These are phyloP conservation scores for Clangula hyemalis DNA, from an alignment of 2,797 vertebrate species.

Conservation along the genomic window DNA sequence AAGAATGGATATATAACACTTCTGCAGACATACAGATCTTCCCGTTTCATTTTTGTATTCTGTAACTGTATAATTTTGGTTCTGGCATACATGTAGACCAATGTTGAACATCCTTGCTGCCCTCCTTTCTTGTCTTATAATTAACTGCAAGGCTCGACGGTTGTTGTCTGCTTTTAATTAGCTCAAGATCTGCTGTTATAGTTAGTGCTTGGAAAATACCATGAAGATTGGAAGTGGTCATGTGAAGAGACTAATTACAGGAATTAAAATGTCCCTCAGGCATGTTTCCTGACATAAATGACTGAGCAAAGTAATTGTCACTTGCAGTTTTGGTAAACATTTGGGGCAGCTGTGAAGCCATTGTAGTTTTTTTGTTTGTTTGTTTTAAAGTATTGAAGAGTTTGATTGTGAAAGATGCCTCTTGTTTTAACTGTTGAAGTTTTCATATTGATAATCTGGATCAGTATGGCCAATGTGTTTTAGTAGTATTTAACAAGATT, in stretches of 20 bases:
- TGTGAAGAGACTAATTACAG: constrained; percentile 22
- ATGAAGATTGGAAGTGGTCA: background rate
- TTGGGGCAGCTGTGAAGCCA: background rate
- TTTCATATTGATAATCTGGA: background rate
- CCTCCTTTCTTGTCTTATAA: background rate
- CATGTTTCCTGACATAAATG: background rate
- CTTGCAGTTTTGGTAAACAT: background rate
- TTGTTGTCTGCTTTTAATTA: background rate
- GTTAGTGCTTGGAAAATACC: background rate
- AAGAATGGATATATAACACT: background rate
- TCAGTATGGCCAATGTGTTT: background rate
- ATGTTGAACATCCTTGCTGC: background rate
- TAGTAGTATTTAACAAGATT: background rate
- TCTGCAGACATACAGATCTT: background rate
- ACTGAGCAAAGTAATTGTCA: background rate
- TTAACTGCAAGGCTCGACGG: background rate
- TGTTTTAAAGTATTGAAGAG: background rate
- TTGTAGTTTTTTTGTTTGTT: background rate
- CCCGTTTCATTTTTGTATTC: background rate
- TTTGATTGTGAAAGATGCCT: background rate
- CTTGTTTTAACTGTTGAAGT: background rate
- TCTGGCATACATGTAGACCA: background rate
- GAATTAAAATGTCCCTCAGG: background rate
- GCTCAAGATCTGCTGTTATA: background rate
- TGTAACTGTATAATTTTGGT: background rate